A percentile compares a stretch with the other conserved stretches of the same genome.
Evolutionary conservation across 1,140 invertebrate genomes (phyloP).

Genomic region (Drosophila pruinosa): DNA sequence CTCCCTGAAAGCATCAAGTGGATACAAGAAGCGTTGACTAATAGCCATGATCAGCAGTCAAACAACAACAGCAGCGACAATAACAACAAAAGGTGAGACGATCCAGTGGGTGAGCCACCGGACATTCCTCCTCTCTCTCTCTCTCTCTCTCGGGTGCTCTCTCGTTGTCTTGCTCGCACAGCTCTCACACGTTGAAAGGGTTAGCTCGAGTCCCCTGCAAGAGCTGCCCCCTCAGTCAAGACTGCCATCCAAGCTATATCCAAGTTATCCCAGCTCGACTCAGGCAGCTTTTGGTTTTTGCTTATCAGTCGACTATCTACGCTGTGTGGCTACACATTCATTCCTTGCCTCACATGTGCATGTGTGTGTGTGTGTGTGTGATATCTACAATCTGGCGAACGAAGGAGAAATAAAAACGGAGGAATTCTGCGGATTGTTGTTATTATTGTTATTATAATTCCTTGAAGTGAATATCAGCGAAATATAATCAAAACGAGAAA

Average conservation of each 20-base stretch:
- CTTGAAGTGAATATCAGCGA: conserved; percentile 80
- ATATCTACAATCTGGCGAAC: conserved; percentile 74
- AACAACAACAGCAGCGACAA: background rate
- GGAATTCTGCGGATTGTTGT: conserved; percentile 81
- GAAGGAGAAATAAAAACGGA: conserved; percentile 62
- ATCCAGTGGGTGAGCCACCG: conserved; percentile 14
- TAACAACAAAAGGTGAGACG: conserved; percentile 31
- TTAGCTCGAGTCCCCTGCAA: background rate
- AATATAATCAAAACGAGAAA: conserved; percentile 78
- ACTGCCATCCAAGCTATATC: background rate
- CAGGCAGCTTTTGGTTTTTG: conserved; percentile 56
- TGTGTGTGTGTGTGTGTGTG: conserved; percentile 48
- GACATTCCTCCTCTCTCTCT: background rate
- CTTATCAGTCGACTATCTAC: conserved; percentile 79
- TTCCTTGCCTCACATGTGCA: conserved; percentile 53
- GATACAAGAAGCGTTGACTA: background rate
- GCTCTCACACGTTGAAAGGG: conserved; percentile 2
- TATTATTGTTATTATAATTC: conserved; percentile 82
- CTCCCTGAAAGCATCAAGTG: background rate
- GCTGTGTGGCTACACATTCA: conserved; percentile 80
- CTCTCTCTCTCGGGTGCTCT: background rate
- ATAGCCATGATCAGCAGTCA: conserved; percentile 39
- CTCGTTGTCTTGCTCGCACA: background rate
- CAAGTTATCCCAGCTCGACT: conserved; percentile 39
- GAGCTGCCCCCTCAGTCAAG: too few relatives aligned